Conservation (phyloP, 2,113 vertebrate species). For the Chloebia gouldiae region DNA sequence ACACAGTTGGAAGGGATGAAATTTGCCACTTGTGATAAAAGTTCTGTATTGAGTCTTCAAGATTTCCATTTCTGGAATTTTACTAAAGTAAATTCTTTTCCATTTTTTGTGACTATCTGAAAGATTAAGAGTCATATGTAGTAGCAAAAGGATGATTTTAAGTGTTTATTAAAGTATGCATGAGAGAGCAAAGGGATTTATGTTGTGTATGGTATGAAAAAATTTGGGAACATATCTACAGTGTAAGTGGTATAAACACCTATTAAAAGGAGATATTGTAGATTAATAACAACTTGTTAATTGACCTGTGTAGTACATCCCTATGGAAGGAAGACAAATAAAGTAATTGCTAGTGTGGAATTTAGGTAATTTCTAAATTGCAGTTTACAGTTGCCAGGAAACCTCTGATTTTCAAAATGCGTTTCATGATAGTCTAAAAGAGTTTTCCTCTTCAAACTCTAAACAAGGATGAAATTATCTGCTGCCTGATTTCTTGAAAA, state of each 20-base stretch:
- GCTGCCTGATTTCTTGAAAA: not conserved
- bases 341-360: not conserved
- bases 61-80: not conserved
- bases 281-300: not conserved
- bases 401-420: not conserved
- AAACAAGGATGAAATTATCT: not conserved
- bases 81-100: not conserved
- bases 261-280: not conserved
- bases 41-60: not conserved
- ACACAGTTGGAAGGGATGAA: not conserved
- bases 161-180: not conserved
- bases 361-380: not conserved
- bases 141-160: not conserved
- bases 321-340: not conserved
- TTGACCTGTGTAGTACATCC: not conserved
- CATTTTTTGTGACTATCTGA: not conserved
- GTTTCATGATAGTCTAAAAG: not conserved
- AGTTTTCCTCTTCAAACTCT: not conserved
- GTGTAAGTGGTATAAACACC: not conserved
- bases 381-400: not conserved
- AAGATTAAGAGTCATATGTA: not conserved
- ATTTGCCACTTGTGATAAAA: not conserved
- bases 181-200: not conserved
- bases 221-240: not conserved
- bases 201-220: not conserved